phyloP scores from a whole-genome alignment of 2,797 vertebrate species.

The Hirundo rustica region DNA sequence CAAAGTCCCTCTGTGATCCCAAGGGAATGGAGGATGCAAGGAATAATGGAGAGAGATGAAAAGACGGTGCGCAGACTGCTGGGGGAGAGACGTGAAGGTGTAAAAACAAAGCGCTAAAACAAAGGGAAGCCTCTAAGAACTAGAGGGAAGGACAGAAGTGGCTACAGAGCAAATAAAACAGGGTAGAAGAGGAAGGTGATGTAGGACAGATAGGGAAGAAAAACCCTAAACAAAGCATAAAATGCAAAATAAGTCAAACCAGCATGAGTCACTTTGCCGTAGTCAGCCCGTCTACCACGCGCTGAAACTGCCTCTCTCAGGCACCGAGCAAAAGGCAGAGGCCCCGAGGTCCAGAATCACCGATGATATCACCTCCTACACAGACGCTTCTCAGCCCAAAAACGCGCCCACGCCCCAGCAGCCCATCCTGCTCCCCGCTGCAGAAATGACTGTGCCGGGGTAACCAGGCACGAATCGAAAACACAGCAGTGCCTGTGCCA shows the following conservation, averaged over 20 bases:
- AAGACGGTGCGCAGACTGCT: neutral
- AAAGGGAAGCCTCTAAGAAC: neutral
- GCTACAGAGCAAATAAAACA: neutral
- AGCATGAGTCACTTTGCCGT: neutral
- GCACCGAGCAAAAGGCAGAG: neutral
- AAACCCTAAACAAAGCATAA: neutral
- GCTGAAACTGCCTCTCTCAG: neutral
- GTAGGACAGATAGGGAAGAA: neutral
- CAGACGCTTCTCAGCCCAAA: neutral
- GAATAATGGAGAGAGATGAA: neutral
- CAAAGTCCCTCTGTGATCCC: neutral
- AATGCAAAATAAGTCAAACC: neutral
- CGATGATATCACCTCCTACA: neutral
- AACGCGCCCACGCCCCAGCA: neutral
- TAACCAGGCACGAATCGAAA: neutral
- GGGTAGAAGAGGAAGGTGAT: neutral
- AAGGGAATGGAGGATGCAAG: neutral
- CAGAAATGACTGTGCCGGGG: neutral
- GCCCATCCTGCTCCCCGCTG: neutral
- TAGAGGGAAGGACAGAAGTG: neutral
- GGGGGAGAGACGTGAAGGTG: neutral
- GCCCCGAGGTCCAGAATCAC: neutral
- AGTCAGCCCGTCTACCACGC: neutral
- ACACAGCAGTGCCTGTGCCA: neutral
- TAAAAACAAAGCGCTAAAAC: neutral